A percentile compares a stretch with the other conserved stretches of the same genome.
Evolutionary conservation across 23 tunicate genomes (phyloP).

Genomic region (Oikopleura vanhoeffeni): DNA sequence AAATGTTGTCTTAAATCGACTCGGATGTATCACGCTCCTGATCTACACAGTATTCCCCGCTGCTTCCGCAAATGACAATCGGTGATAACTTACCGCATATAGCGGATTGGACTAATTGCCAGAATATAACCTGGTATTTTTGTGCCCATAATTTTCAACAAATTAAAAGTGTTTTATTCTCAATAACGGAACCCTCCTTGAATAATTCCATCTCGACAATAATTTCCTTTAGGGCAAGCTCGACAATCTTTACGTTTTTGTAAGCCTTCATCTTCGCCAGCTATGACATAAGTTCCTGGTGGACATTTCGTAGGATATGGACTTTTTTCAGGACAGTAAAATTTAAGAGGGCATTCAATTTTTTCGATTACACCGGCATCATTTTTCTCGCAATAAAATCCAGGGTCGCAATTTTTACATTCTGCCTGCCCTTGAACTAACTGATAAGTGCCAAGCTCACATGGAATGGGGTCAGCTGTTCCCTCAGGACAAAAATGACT

Average conservation of each 20-base stretch:
- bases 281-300: constrained; percentile 57
- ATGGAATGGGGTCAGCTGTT: not conserved
- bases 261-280: constrained; percentile 20
- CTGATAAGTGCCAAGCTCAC: not conserved
- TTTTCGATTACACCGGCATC: not conserved
- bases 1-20: too few relatives aligned
- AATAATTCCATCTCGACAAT: constrained; percentile 70
- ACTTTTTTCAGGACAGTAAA: constrained; percentile 20
- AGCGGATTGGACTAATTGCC: too few relatives aligned
- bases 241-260: constrained; percentile 22
- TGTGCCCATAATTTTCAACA: too few relatives aligned
- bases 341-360: not conserved
- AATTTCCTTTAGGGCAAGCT: constrained; percentile 58
- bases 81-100: too few relatives aligned
- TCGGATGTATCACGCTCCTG: too few relatives aligned
- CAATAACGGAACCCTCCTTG: too few relatives aligned
- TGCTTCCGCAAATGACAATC: too few relatives aligned
- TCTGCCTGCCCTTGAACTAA: not conserved
- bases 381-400: not conserved
- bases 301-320: constrained; percentile 50
- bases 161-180: too few relatives aligned
- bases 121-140: too few relatives aligned
- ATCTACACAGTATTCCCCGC: too few relatives aligned
- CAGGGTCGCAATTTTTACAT: not conserved
- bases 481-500: not conserved